Percentiles rank a stretch among this genome's conserved stretches.
Evolutionary conservation across 2,888 invertebrate species (phyloP).

Genomic region (Tenthredo distinguenda): DNA sequence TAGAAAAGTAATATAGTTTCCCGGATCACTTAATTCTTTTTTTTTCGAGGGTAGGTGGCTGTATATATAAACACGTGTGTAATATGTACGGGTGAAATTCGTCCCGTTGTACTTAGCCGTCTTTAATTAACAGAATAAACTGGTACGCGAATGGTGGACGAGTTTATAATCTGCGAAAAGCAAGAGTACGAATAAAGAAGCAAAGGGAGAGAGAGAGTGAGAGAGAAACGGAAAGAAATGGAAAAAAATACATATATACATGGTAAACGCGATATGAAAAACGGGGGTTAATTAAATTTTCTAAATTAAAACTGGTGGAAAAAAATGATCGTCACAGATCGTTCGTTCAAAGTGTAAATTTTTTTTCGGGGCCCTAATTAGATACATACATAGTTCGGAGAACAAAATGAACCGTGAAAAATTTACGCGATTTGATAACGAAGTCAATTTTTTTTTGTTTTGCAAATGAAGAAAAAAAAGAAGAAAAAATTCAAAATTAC

Average conservation of each 20-base stretch:
- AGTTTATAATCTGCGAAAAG: conserved; percentile 20
- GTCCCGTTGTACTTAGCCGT: conserved; percentile 20
- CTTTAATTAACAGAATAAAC: conserved; percentile 29
- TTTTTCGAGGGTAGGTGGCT: not conserved
- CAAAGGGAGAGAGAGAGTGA: conserved; percentile 55
- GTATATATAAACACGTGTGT: not conserved
- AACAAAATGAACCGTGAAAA: not conserved
- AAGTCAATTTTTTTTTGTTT: not conserved
- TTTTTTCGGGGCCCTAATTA: not conserved
- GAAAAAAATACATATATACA: not conserved
- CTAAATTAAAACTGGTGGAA: not conserved
- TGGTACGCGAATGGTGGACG: conserved; percentile 46
- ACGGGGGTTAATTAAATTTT: conserved; percentile 5
- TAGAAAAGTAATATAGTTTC: not conserved
- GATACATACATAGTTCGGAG: not conserved
- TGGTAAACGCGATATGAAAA: not conserved
- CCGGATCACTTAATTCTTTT: not conserved
- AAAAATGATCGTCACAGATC: not conserved
- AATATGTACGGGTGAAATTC: not conserved
- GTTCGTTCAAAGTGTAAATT: not conserved
- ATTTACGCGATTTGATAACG: not conserved
- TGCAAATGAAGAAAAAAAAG: not conserved
- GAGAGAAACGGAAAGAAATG: conserved; percentile 32
- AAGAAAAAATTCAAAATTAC: not conserved
- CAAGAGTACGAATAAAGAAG: conserved; percentile 53